Base-by-base conservation (phyloP, 1,140 invertebrate genomes). In the Penaeus japonicus region DNA sequence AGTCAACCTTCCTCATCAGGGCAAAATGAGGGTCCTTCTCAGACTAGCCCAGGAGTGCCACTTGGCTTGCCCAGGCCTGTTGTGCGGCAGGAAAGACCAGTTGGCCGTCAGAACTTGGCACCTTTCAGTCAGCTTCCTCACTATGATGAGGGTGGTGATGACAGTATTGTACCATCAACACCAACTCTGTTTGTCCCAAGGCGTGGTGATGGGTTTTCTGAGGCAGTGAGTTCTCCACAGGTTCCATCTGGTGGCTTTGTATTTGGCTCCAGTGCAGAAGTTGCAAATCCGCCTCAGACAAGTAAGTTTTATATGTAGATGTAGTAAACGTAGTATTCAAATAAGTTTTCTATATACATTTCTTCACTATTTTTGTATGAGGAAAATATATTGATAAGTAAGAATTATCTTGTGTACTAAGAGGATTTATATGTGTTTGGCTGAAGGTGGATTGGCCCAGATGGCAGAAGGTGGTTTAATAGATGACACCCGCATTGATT, bases 81-180 rank as follows among this genome's bases (percentile, higher is more conserved):
- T 47, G 65, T 78, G 27, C 75, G 81, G 32, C 84, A 85, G 75
- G 90, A 89, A 17, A 70, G 80, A n/a, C 15, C 80, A 89, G 81
- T 53, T 24, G 82, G 57, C 62, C 83, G 77, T 30, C 85, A 88
- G 30, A 54, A 59, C 12, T 80, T 88, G 27, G 39, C 84, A 70
- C 47, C 82, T 53, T 87, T 90, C 55, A 88, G 39, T n/a, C 86
- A 84, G 75, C 77, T 89, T 10, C 85, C 90, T 62, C 89, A 91
- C 32, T 92, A 92, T 90, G 95, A 95, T 91, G 96, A 97, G 91
- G 95, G 95, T 32, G 95, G 95, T 5, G 97, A 97, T 92, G 97
- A 98, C 91, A 96, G 96, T 82, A 97, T 97, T 90, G 97, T 98
- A 20, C 97, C 97, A 7, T 97, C 96, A 84, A 98, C 97, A 1